Evolutionary conservation across 2,113 vertebrate genomes (phyloP), one percentile per base, ranked within the genome.

Genomic region (Sardina pilchardus): DNA sequence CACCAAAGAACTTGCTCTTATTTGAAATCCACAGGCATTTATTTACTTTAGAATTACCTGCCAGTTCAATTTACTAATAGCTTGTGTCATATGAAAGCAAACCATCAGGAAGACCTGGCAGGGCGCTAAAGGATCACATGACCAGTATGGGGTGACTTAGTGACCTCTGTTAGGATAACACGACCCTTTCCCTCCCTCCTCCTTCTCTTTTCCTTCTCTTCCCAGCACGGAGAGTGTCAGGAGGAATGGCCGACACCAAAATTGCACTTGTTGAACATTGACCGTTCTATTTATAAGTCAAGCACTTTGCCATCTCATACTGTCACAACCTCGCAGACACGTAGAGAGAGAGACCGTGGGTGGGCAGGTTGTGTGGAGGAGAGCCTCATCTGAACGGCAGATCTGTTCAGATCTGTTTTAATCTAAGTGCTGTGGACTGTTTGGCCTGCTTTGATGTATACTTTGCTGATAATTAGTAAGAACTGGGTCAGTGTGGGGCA

Each of bases 1-100:
- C 88, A 92, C 86, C 89, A 48, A 91, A 93, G 92, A 92, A 82
- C 83, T 91, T 91, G 94, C 71, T 90, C 93, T 91, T 90, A 89
- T 95, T 94, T 89, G 92, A 90, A 92, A 95, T 91, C 90, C 87
- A 89, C 86, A 86, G 88, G 91, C 94, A 88, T 97, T 97, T 98
- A 96, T 98, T 98, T 98, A 92, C 93, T 96, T 95, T 96, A 92
- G 88, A 94, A 94, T 97, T 95, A 95, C 93, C 93, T 92, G 94
- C 94, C 94, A 94, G 93, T 91, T 93, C 86, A 90, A 93, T 94
- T 94, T 95, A 92, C 89, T 96, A 95, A 97, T 95, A 93, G 94
- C 89, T 94, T 92, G 83, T 97, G 97, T 97, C 96, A 97, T 96
- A 96, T 85, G 89, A 97, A 97, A 98, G 96, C 97, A 97, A 98